Evolutionary conservation across 2,797 vertebrate genomes (phyloP), one percentile per base, ranked within the genome.

Genomic region (Betta splendens): DNA sequence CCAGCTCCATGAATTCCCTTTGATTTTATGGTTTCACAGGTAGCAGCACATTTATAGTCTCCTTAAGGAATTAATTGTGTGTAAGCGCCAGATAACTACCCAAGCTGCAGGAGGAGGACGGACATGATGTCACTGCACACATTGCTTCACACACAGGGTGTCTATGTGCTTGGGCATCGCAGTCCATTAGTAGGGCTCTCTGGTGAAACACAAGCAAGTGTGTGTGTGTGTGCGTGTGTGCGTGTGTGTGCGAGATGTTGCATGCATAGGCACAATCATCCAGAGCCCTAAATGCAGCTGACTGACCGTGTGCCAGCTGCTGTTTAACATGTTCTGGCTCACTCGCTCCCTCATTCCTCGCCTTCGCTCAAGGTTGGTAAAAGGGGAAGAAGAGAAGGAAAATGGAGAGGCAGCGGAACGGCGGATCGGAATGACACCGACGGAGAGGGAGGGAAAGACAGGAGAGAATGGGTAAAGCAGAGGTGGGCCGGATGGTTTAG

Each of bases 291-390:
- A 81, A 81, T 65, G 77, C 71, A 84, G 75, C 73, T 73, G 77
- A 78, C 43, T 80, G 82, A 84, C 77, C 76, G 72, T 15, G 21
- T 73, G 78, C 80, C 85, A 86, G 80, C 84, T 80, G 83, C 81
- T 78, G 78, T 83, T 77, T 79, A 85, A 83, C 75, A 85, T 71
- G 42, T 85, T 80, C 77, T 65, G 60, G 66, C 69, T 85, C 79
- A 73, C 75, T 85, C 62, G 64, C 62, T 68, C 77, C 43, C 63
- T 68, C 62, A 8, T 63, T 40, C 56, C 49, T 75, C 51, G 54
- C 50, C 55, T 57, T 32, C 22, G 28, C 58, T 76, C 36, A 31
- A 64, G 75, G 69, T 69, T 73, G 61, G 40, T 57, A n/a, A 48
- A 57, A 48, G 54, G 47, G 42, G 15, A 23, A 31, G 47, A 48